phyloP scores from a whole-genome alignment of 2,797 vertebrate species.

The Acanthis flammea region DNA sequence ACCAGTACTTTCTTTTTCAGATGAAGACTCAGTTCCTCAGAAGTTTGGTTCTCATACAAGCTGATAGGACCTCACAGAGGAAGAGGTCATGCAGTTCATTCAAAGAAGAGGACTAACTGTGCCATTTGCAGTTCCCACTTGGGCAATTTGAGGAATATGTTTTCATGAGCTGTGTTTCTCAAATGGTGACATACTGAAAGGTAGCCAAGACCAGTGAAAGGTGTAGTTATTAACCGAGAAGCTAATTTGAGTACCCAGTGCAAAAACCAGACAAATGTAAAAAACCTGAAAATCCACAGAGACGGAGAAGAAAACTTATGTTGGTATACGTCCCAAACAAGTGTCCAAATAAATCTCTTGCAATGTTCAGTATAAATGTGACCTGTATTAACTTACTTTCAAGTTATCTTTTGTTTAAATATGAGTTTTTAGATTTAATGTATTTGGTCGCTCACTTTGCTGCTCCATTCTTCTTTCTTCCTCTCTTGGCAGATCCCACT shows the following conservation, averaged over 20 bases:
- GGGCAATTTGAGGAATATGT: background rate
- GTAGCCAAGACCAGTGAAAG: background rate
- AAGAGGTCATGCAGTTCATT: background rate
- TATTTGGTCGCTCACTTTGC: background rate
- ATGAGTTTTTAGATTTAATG: background rate
- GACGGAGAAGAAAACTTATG: background rate
- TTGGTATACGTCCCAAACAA: background rate
- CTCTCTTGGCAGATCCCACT: background rate
- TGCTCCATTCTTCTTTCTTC: background rate
- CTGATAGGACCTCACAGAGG: background rate
- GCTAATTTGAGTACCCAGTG: background rate
- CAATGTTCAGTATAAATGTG: background rate
- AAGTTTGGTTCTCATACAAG: background rate
- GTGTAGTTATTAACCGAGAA: background rate
- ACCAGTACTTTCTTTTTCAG: background rate
- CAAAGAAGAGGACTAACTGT: background rate
- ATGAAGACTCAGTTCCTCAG: background rate
- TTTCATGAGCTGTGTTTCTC: background rate
- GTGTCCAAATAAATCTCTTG: background rate
- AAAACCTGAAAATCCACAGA: background rate
- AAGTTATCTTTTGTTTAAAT: background rate
- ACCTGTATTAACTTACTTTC: background rate
- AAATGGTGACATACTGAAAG: background rate
- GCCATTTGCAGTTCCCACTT: background rate
- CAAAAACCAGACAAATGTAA: background rate